Evolutionary conservation across 2,888 invertebrate genomes (phyloP).

Genomic region (Platycheirus albimanus): DNA sequence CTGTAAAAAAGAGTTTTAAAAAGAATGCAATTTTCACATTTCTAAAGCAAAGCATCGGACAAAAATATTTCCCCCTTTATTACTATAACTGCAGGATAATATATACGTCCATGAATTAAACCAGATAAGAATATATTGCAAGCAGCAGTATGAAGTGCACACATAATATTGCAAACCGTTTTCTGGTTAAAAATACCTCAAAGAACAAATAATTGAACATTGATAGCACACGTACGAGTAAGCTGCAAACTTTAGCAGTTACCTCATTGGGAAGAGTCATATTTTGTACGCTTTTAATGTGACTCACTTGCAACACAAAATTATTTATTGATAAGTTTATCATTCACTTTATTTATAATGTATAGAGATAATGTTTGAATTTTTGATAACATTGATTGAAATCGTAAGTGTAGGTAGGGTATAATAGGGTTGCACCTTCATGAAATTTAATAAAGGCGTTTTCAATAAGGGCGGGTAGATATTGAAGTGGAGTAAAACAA

Average conservation of each 20-base stretch:
- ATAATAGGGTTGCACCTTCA: not conserved
- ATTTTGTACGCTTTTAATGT: not conserved
- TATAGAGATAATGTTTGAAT: no score
- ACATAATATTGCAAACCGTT: conserved; percentile 3
- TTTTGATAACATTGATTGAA: conserved; percentile 13
- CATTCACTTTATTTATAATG: not conserved
- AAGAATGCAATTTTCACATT: no score
- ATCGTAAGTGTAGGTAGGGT: not conserved
- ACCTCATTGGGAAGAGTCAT: not conserved
- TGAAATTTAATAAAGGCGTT: no score
- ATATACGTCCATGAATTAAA: no score
- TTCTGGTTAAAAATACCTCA: not conserved
- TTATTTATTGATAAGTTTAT: conserved; percentile 1
- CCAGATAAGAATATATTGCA: no score
- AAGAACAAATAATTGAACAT: conserved; percentile 9
- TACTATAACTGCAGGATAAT: no score
- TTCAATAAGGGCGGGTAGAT: no score
- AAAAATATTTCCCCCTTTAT: no score
- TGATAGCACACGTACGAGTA: not conserved
- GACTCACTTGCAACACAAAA: conserved; percentile 2
- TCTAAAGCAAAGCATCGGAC: no score
- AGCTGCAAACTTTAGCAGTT: conserved; percentile 3
- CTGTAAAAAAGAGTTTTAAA: no score
- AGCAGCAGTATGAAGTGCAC: no score
- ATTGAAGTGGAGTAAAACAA: no score